Conservation (phyloP, 92 coral and sea anemone species). For the Umimayanthus chanpuru region DNA sequence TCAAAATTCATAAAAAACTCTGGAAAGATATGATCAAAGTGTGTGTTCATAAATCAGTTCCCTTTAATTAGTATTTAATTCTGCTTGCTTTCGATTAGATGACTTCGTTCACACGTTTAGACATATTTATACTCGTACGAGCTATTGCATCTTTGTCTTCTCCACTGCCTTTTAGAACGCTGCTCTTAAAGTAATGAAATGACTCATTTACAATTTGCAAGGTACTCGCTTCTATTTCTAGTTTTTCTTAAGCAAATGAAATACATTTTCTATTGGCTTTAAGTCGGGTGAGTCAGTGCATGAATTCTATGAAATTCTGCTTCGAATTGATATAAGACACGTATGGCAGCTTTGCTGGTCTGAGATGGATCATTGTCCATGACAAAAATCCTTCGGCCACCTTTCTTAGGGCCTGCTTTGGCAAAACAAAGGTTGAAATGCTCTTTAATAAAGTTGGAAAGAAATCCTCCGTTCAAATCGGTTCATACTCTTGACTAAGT, state of each 20-base stretch:
- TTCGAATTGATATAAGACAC: background rate
- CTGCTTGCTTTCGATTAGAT: background rate
- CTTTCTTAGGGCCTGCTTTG: constrained; percentile 45
- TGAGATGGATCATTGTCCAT: constrained; percentile 76
- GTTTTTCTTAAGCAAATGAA: constrained; percentile 18
- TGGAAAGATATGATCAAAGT: constrained; percentile 24
- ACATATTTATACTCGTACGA: background rate
- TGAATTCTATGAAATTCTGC: background rate
- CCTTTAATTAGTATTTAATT: constrained; percentile 32
- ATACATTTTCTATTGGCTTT: constrained; percentile 21
- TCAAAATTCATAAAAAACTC: constrained; percentile 36
- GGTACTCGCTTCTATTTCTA: constrained; percentile 16
- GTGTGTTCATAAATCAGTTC: constrained; percentile 9
- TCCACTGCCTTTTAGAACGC: background rate
- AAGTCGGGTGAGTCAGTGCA: background rate
- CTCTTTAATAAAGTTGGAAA: constrained; percentile 47
- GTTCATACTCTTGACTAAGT: constrained; percentile 47
- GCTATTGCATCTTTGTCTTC: background rate
- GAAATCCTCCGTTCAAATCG: constrained; percentile 53
- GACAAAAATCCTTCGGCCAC: constrained; percentile 57
- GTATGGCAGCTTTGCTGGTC: background rate
- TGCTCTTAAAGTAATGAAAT: background rate
- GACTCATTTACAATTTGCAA: constrained; percentile 25
- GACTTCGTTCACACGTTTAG: constrained; percentile 6
- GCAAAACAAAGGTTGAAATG: constrained; percentile 63